Evolutionary conservation across 2,888 invertebrate species (phyloP).

Genomic region (Syrphus vitripennis): DNA sequence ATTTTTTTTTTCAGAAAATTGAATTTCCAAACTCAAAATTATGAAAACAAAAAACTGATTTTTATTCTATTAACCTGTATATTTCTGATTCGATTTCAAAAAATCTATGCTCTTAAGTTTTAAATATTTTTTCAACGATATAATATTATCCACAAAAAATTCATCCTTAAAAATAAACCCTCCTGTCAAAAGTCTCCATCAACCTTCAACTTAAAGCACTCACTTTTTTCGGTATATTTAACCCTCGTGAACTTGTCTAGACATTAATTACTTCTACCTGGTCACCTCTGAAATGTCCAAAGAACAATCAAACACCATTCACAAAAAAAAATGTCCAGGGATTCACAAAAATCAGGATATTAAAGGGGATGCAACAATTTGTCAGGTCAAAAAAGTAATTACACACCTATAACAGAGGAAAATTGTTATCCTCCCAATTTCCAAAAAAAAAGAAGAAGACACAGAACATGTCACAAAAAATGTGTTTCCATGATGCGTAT

Average conservation of each 20-base stretch:
- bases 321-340: not conserved
- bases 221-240: not conserved
- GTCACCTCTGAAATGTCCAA: not conserved
- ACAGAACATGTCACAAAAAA: not conserved
- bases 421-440: not conserved
- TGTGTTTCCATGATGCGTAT: conserved; percentile 41
- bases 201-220: not conserved
- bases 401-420: conserved; percentile 15
- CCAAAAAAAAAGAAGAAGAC: not conserved
- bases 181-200: not conserved
- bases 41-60: no score
- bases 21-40: no score
- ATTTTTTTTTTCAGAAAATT: no score
- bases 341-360: conserved; percentile 53
- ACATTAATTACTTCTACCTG: conserved; percentile 5
- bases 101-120: no score
- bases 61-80: no score
- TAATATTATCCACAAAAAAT: not conserved
- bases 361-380: conserved; percentile 52
- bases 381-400: conserved; percentile 61
- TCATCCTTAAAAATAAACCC: not conserved
- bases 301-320: not conserved
- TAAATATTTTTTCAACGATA: no score
- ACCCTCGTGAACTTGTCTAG: not conserved
- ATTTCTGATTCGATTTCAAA: no score